Base-by-base conservation (phyloP, 1,140 invertebrate species). In the Heliothis subflexa region DNA sequence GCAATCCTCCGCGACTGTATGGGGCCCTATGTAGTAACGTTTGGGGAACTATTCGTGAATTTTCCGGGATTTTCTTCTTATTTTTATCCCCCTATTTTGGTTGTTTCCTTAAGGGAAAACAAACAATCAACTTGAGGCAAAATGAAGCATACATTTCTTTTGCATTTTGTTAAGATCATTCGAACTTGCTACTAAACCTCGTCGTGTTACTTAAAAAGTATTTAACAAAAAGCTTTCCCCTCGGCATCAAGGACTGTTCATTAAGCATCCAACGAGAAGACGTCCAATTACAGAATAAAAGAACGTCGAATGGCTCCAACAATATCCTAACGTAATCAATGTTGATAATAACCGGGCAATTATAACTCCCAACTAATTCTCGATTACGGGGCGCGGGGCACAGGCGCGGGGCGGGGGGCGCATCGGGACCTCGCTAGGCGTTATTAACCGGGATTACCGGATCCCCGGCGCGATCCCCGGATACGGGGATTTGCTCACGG, bases 381-480 rank as follows among this genome's bases (percentile, higher is more conserved):
- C 87, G 86, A 92, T 91, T 93, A 91, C 89, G 87, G 89, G 82
- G 85, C 83, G 89, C 16, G 59, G 76, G 81, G 76, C 78, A 78
- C 61, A 40, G 83, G 80, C 78, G 83, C 82, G 81, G 78, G 78
- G 79, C 83, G 85, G 85, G 82, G 85, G 59, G 28, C 59, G 59
- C 81, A 55, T 66, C 78, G 80, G 80, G 82, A 82, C 81, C 83
- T 84, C 81, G 84, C 84, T 70, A 79, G 79, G 85, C 90, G 91
- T 90, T 92, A 94, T 94, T 93, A 92, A 92, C 91, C 91, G 91
- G 91, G 92, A 92, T 94, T 92, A 93, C 91, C 85, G 91, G 91
- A 90, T 91, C 88, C 89, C 87, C 80, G 83, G 77, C 85, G 83
- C 81, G 84, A 87, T 87, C 82, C 90, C 90, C 88, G 89, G 92